A percentile compares a stretch with the other conserved stretches of the same genome.
Evolutionary conservation across 2,888 invertebrate genomes (phyloP).

Genomic region (Caenorhabditis becei): DNA sequence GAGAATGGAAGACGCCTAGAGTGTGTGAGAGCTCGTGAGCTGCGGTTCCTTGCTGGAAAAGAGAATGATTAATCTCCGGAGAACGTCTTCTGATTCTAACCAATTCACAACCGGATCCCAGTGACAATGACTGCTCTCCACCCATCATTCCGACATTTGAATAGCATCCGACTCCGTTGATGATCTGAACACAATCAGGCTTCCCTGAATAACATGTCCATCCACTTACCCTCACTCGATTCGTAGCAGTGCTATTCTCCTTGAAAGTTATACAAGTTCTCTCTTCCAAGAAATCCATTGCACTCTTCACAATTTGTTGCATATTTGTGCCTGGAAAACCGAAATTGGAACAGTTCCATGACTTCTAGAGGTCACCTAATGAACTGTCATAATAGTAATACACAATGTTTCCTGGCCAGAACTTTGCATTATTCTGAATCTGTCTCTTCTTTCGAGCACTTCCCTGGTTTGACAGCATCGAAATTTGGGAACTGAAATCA

Average conservation of each 20-base stretch:
- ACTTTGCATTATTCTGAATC: slow-evolving; percentile 40
- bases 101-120: slow-evolving; percentile 65
- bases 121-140: slow-evolving; percentile 61
- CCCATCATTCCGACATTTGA: slow-evolving; percentile 64
- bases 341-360: not conserved
- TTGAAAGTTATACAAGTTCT: slow-evolving; percentile 62
- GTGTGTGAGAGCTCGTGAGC: slow-evolving; percentile 67
- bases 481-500: slow-evolving; percentile 28
- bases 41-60: slow-evolving; percentile 61
- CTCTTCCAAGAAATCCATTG: slow-evolving; percentile 37
- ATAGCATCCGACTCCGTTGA: slow-evolving; percentile 66
- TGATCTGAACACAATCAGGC: slow-evolving; percentile 21
- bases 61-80: no score
- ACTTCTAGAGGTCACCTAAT: slow-evolving; percentile 13
- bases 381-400: slow-evolving; percentile 63
- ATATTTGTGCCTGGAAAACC: slow-evolving; percentile 27
- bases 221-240: slow-evolving; percentile 57
- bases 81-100: no score
- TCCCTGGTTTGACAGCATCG: not conserved
- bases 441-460: slow-evolving; percentile 57
- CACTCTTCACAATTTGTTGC: slow-evolving; percentile 36
- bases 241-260: slow-evolving; percentile 41
- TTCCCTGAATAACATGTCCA: no score
- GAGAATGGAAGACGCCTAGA: slow-evolving; percentile 64
- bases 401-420: slow-evolving; percentile 60